Evolutionary conservation across 2,797 vertebrate species (phyloP).

Genomic region (Crotalus adamanteus): DNA sequence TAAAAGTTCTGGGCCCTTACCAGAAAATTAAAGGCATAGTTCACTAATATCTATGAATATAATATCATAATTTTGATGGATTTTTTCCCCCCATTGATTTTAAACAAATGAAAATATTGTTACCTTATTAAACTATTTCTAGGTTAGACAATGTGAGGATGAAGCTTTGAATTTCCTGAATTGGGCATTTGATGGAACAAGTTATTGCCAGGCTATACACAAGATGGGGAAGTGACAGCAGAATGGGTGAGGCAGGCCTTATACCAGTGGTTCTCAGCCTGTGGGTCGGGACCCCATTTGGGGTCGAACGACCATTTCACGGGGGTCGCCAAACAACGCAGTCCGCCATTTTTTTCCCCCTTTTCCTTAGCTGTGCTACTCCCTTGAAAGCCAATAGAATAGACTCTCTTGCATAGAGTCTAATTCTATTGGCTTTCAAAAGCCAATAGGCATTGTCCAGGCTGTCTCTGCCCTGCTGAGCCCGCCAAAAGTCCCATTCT

Average conservation of each 20-base stretch:
- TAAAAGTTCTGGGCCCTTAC: background rate
- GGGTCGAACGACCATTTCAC: no score
- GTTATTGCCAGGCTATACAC: background rate
- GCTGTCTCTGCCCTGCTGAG: no score
- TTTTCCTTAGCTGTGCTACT: no score
- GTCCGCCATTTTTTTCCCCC: no score
- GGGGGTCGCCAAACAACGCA: no score
- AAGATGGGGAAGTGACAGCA: background rate
- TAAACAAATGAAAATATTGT: background rate
- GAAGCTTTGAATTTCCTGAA: background rate
- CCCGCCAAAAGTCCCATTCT: no score
- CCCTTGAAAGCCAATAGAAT: no score
- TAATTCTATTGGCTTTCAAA: no score
- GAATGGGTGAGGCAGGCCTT: background rate
- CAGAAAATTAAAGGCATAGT: background rate
- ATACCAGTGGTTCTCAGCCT: background rate
- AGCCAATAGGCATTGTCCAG: no score
- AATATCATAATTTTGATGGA: background rate
- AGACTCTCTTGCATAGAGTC: no score
- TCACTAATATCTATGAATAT: background rate
- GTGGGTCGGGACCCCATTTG: no score
- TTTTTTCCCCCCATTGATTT: background rate
- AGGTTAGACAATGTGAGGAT: background rate
- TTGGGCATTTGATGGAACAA: background rate
- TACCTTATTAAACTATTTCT: background rate